Evolutionary conservation across 1,140 invertebrate species (phyloP), one percentile per base, ranked within the genome.

Genomic region (Drosophila lacertosa): DNA sequence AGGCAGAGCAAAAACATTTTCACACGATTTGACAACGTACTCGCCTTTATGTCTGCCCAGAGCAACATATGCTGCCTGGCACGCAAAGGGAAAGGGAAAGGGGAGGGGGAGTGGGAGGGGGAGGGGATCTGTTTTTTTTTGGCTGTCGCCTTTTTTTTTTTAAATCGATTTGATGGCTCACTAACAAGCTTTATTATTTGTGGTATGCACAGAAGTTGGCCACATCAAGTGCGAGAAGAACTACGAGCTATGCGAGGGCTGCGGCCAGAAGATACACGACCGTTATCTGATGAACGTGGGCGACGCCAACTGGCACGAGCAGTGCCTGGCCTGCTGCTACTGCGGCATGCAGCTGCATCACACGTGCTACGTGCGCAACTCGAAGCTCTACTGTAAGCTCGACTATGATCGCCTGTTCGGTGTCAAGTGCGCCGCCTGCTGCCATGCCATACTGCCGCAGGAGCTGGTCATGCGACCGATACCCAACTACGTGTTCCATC

Each of bases 321-420:
- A 96, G 69, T 99, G 98, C 92, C 93, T 99, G 33, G 94, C 95
- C 59, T 99, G 98, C 92, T 95, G 95, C 80, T 96, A 97, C 13
- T 99, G 98, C 92, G 95, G 95, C n/a, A 93, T 95, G 35, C 95
- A 95, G 5, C 94, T 99, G 3, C 94, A 95, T 22, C 95, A 97
- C 88, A 97, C 97, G 22, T 99, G 98, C 92, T 99, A 97, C 92
- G 96, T 95, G 33, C 93, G 97, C 62, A 97, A 98, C 91, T 94
- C 96, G 78, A 98, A 98, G 92, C 93, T 99, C n/a, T 98, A 98
- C 93, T 99, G 98, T 92, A 97, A 97, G 89, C 93, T 94, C 37
- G 98, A 99, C 91, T 99, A 99, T 91, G 97, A 98, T 92, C 95
- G 98, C 91, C 95, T 99, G 90, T 99, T 98, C 89, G 96, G 97